Percentiles rank a stretch among this genome's conserved stretches.
Evolutionary conservation across 2,113 vertebrate genomes (phyloP).

Genomic region (Apodemus speciosus): DNA sequence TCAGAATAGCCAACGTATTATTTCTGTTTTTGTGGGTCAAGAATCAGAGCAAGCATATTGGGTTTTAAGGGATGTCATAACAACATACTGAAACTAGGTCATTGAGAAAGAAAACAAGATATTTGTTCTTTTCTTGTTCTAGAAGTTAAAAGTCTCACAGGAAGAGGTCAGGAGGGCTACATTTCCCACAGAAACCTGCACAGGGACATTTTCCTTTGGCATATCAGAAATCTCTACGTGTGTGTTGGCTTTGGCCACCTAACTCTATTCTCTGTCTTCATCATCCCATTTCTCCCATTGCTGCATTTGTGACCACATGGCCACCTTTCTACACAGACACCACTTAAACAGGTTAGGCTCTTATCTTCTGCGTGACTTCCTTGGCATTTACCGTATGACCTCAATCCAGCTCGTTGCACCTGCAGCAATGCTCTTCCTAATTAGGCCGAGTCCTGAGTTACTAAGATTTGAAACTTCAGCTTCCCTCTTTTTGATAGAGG

Average conservation of each 20-base stretch:
- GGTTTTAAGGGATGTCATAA: not conserved
- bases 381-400: not conserved
- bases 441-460: not conserved
- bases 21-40: not conserved
- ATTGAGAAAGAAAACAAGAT: not conserved
- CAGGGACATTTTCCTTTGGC: not conserved
- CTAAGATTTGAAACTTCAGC: not conserved
- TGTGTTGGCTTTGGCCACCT: not conserved
- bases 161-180: not conserved
- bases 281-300: not conserved
- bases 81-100: not conserved
- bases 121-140: not conserved
- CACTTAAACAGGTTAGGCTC: not conserved
- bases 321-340: not conserved
- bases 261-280: not conserved
- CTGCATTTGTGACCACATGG: not conserved
- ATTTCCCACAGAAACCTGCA: not conserved
- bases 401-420: not conserved
- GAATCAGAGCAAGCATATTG: not conserved
- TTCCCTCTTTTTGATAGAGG: not conserved
- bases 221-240: not conserved
- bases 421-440: not conserved
- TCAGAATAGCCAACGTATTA: constrained; percentile 8
- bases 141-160: not conserved
- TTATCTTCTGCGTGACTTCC: not conserved